Conservation (phyloP, 2,797 vertebrate species). For the Triplophysa bombifrons region DNA sequence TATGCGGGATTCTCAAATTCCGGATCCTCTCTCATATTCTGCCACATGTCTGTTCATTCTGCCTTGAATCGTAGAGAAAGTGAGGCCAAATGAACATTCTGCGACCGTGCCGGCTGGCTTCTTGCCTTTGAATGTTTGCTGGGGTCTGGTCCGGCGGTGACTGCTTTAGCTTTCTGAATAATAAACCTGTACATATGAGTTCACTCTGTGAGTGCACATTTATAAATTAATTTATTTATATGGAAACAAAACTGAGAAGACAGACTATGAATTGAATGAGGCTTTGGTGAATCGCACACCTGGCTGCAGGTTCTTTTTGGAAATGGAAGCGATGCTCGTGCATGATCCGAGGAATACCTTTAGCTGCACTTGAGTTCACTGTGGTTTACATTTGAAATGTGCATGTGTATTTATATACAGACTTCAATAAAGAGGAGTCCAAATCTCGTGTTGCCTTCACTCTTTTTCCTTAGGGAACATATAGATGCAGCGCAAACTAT, state of each 20-base stretch:
- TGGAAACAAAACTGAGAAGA: slow-evolving; percentile 88
- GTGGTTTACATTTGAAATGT: slow-evolving; percentile 99
- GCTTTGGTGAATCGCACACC: slow-evolving; percentile 75
- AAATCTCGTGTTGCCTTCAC: slow-evolving; percentile 74
- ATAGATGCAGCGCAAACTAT: no score
- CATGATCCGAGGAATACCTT: slow-evolving; percentile 89
- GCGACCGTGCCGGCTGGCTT: slow-evolving; percentile 11
- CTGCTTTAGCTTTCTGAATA: slow-evolving; percentile 93
- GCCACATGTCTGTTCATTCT: slow-evolving; percentile 55
- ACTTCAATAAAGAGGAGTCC: slow-evolving; percentile 99
- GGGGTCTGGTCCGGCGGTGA: slow-evolving; percentile 78
- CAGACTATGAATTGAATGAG: slow-evolving; percentile 76
- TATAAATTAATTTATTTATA: slow-evolving; percentile 99
- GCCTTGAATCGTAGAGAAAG: slow-evolving; percentile 78
- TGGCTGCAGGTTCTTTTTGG: slow-evolving; percentile 75
- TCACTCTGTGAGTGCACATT: slow-evolving; percentile 99
- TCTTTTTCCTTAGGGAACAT: slow-evolving; percentile 49
- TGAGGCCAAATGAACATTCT: slow-evolving; percentile 19
- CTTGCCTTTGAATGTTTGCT: slow-evolving; percentile 81
- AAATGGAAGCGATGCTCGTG: slow-evolving; percentile 87
- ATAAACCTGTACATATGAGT: slow-evolving; percentile 94
- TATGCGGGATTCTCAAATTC: slow-evolving; percentile 61
- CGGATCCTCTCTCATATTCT: not conserved
- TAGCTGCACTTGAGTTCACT: slow-evolving; percentile 99
- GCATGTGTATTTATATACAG: slow-evolving; percentile 99